Evolutionary conservation across 2,113 vertebrate genomes (phyloP).

Genomic region (Myrmecobius fasciatus): DNA sequence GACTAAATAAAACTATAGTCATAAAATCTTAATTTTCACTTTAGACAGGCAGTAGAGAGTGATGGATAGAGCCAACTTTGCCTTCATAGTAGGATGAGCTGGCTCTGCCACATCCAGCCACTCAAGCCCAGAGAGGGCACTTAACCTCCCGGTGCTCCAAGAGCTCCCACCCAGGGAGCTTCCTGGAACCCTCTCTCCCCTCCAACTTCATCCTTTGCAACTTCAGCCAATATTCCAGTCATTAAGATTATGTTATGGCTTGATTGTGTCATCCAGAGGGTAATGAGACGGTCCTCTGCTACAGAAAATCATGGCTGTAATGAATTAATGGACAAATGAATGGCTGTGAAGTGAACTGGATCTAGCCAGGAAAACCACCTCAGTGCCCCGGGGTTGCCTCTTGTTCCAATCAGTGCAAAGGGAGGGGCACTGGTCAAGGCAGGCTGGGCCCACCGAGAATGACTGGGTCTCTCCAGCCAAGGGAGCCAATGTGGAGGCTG

Average conservation of each 20-base stretch:
- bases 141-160: not conserved
- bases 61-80: not conserved
- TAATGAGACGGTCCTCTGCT: not conserved
- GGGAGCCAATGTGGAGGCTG: not conserved
- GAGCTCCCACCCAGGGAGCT: not conserved
- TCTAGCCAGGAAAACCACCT: not conserved
- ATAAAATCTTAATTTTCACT: not conserved
- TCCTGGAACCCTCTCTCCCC: no score
- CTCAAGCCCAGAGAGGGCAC: not conserved
- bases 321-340: not conserved
- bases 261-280: not conserved
- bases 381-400: not conserved
- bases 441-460: not conserved
- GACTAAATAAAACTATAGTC: no score
- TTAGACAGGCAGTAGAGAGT: not conserved
- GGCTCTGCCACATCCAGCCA: not conserved
- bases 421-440: not conserved
- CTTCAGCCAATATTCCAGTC: not conserved
- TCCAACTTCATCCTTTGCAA: no score
- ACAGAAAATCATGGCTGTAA: not conserved
- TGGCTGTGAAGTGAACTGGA: rapidly evolving
- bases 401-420: not conserved
- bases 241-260: not conserved
- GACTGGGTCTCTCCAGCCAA: not conserved
- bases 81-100: not conserved